Evolutionary conservation across 2,888 invertebrate genomes (phyloP), one percentile per base, ranked within the genome.

Genomic region (Crematogaster levior): DNA sequence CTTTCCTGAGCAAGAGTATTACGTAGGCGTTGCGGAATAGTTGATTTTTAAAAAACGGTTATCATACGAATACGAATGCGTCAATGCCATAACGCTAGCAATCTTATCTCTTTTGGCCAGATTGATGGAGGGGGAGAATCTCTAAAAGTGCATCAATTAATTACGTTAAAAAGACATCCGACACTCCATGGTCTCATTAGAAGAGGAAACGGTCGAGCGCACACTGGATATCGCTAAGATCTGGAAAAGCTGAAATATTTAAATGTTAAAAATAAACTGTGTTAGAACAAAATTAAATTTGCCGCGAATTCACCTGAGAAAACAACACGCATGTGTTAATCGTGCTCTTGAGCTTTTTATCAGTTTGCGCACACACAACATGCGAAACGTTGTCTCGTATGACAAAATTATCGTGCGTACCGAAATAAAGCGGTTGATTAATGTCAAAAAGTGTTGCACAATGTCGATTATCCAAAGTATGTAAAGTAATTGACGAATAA

Each of bases 111-210:
- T 9, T 6, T 9, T 21, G 9, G 6, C 2, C 4, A 34, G 83
- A 74, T 82, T 66, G 73, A 88, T 82, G n/a, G 24, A 12, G 24
- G 24, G 9, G 24, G 27, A 58, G 82, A 61, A 21, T 7, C 21
- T 75, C 40, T 77, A 77, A 30, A 60, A 87, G 61, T 81, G 83
- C 83, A 89, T 81, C 85, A 81, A 88, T 86, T 83, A 82, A 68
- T 73, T 21, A 18, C 10, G 58, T 80, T 84, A 79, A 27, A 61
- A 56, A 79, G 15, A 27, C 60, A 63, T 61, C 18, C 37, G 21
- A 46, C 27, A 34, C 7, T 34, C 12, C 63, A 27, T 12, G 15
- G 9, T 53, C n/a, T 58, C 63, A 18, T 34, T 34, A 56, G 12
- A 74, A 46, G 30, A n/a, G 18, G 34, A 12, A 48, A 68, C 9